Percentiles rank a stretch among this genome's conserved stretches.
These are phyloP conservation scores for Solenopsis invicta DNA, from an alignment of 1,140 invertebrate species.

Conservation along the genomic window DNA sequence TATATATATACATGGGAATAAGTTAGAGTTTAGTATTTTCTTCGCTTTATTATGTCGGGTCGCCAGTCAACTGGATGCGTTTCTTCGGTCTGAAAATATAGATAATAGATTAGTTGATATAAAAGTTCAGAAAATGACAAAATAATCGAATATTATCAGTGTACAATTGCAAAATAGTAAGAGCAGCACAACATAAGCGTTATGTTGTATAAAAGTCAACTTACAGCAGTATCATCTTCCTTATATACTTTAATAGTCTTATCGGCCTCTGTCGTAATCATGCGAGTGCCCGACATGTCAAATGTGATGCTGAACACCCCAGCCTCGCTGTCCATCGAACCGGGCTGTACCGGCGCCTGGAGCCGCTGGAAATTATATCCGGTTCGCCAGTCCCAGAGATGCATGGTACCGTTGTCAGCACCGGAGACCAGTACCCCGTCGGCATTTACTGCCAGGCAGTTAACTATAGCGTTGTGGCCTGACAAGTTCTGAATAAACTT, in stretches of 20 bases:
- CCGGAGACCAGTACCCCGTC: conserved; percentile 99
- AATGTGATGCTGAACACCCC: conserved; percentile 98
- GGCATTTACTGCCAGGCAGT: conserved; percentile 97
- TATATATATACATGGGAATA: conserved; percentile 16
- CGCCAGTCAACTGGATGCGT: conserved; percentile 99
- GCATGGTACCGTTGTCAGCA: conserved; percentile 99
- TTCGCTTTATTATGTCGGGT: conserved; percentile 87
- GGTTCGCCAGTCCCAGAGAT: conserved; percentile 99
- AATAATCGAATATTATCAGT: not conserved
- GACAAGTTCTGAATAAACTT: conserved; percentile 97
- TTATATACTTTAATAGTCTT: conserved; percentile 99
- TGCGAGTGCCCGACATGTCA: conserved; percentile 96
- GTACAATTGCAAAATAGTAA: not conserved
- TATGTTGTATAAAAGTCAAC: not conserved
- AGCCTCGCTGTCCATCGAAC: conserved; percentile 95
- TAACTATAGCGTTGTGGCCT: conserved; percentile 99
- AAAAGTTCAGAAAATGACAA: not conserved
- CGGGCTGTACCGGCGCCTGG: conserved; percentile 97
- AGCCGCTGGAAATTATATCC: conserved; percentile 93
- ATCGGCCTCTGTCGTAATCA: conserved; percentile 97
- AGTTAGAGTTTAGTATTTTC: conserved; percentile 33
- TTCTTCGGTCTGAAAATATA: conserved; percentile 94
- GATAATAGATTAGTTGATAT: conserved; percentile 56
- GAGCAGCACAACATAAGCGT: too few species aligned
- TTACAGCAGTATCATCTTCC: conserved; percentile 93